Percentiles rank a stretch among this genome's conserved stretches.
These are phyloP conservation scores for Takifugu flavidus DNA, from an alignment of 2,113 vertebrate genomes.

Conservation along the genomic window DNA sequence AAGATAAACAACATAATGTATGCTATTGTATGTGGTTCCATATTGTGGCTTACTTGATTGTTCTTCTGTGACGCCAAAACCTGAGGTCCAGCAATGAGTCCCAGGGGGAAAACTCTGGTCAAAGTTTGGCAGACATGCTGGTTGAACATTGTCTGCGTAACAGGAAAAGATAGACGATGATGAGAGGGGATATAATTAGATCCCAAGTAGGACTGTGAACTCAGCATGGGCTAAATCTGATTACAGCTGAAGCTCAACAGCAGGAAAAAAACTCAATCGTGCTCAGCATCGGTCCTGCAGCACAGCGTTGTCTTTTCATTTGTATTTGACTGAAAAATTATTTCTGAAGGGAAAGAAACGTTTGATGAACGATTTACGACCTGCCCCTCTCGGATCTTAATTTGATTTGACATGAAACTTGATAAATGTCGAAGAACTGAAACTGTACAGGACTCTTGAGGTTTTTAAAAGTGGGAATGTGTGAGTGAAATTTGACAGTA, in stretches of 20 bases:
- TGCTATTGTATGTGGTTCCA: background rate
- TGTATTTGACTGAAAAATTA: no score
- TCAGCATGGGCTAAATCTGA: slow-evolving; percentile 6
- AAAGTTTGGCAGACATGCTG: slow-evolving; percentile 82
- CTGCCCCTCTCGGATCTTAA: background rate
- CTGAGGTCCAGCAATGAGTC: slow-evolving; percentile 82
- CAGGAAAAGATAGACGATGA: slow-evolving; percentile 1
- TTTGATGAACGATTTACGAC: background rate
- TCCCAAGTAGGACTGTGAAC: no score
- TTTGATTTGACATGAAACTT: no score
- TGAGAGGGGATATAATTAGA: no score
- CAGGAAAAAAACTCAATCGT: no score
- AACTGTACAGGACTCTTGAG: background rate
- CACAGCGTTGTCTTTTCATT: background rate
- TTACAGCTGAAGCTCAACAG: slow-evolving; percentile 3
- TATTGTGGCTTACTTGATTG: slow-evolving; percentile 43
- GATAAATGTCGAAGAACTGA: background rate
- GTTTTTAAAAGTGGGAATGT: background rate
- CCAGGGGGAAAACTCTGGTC: slow-evolving; percentile 73
- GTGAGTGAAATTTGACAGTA: background rate
- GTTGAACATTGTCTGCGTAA: slow-evolving; percentile 77
- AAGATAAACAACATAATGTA: background rate
- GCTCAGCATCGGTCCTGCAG: background rate
- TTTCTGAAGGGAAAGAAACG: slow-evolving; percentile 3
- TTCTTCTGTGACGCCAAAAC: slow-evolving; percentile 79